Percentiles rank a stretch among this genome's conserved stretches.
These are phyloP conservation scores for Bombylius discolor DNA, from an alignment of 2,888 invertebrate species.

Conservation along the genomic window DNA sequence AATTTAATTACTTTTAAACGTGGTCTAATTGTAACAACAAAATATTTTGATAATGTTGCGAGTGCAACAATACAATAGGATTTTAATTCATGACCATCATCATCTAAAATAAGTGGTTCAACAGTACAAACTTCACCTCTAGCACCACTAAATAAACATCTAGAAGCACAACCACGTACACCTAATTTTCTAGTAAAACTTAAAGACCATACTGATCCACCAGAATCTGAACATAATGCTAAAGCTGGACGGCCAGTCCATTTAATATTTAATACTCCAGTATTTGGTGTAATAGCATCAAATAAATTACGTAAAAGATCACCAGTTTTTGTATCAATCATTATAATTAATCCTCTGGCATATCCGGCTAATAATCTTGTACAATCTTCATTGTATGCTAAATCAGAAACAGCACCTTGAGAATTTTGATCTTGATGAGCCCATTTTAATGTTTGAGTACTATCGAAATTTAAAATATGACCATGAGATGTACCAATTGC, in stretches of 20 bases:
- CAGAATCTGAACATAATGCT: slow-evolving; percentile 77
- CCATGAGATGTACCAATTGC: slow-evolving; percentile 94
- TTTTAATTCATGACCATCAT: slow-evolving; percentile 50
- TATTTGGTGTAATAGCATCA: slow-evolving; percentile 72
- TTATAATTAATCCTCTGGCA: slow-evolving; percentile 72
- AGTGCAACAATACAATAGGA: slow-evolving; percentile 74
- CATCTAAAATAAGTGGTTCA: slow-evolving; percentile 47
- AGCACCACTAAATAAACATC: slow-evolving; percentile 93
- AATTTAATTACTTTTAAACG: slow-evolving; percentile 65
- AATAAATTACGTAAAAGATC: slow-evolving; percentile 59
- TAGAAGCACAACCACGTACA: slow-evolving; percentile 75
- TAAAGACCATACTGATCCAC: slow-evolving; percentile 91
- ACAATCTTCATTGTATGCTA: slow-evolving; percentile 79
- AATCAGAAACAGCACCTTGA: slow-evolving; percentile 66
- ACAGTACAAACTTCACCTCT: slow-evolving; percentile 82
- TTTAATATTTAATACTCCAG: slow-evolving; percentile 60
- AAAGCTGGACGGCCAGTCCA: slow-evolving; percentile 57
- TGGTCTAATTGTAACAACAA: slow-evolving; percentile 66
- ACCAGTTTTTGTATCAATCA: slow-evolving; percentile 76
- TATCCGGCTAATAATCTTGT: slow-evolving; percentile 68
- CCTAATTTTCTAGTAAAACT: slow-evolving; percentile 80
- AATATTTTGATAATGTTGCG: slow-evolving; percentile 76
- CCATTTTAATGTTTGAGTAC: slow-evolving; percentile 79
- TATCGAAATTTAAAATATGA: slow-evolving; percentile 73
- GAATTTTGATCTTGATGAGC: slow-evolving; percentile 52